These are phyloP conservation scores for Trichogramma dendrolimi DNA, from an alignment of 2,888 invertebrate genomes.

Conservation along the genomic window DNA sequence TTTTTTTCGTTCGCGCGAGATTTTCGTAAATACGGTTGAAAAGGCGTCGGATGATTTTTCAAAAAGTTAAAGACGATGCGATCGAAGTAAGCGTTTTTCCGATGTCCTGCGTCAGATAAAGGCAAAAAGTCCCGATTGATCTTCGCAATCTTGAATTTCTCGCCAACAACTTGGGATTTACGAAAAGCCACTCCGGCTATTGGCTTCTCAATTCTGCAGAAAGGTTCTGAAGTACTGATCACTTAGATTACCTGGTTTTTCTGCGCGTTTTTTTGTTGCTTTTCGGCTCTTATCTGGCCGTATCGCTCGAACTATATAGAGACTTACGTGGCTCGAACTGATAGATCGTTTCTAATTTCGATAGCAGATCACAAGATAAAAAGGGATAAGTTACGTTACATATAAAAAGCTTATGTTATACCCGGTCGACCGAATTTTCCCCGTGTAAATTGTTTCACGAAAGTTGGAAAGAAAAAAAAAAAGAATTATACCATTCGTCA, in stretches of 20 bases:
- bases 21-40: neutral
- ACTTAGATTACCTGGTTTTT: constrained; percentile 16
- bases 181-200: constrained; percentile 15
- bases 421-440: too few species aligned
- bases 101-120: too few species aligned
- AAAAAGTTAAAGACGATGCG: constrained; percentile 6
- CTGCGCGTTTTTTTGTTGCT: neutral
- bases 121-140: constrained; percentile 2
- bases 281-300: neutral
- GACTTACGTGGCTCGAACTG: neutral
- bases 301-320: neutral
- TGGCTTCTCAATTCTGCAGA: constrained; percentile 11
- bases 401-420: too few species aligned
- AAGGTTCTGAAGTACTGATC: constrained; percentile 14
- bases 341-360: too few species aligned
- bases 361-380: too few species aligned
- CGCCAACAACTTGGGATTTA: neutral
- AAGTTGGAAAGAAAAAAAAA: too few species aligned
- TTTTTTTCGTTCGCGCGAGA: constrained; percentile 1
- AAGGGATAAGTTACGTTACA: too few species aligned
- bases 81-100: constrained; percentile 15
- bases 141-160: constrained; percentile 11
- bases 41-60: constrained; percentile 1
- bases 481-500: too few species aligned
- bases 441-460: too few species aligned